These are phyloP conservation scores for Hassar affinis DNA, from an alignment of 2,113 vertebrate genomes.

Conservation along the genomic window DNA sequence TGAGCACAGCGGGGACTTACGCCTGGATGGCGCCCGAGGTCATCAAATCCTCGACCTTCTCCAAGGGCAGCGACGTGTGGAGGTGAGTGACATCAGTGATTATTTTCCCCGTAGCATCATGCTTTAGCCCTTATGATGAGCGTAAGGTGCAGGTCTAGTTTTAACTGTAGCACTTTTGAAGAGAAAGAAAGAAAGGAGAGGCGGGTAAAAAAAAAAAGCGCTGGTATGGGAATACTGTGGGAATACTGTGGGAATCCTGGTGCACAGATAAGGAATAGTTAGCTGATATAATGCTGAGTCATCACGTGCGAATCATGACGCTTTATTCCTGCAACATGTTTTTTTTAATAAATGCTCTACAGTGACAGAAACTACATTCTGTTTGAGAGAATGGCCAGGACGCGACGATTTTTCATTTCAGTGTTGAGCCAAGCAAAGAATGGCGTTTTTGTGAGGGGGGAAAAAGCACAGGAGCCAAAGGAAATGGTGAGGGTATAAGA, in stretches of 20 bases:
- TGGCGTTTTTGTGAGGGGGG: too few relatives aligned
- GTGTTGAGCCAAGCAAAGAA: neutral
- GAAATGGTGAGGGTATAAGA: neutral
- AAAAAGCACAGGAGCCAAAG: neutral
- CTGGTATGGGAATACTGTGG: too few relatives aligned
- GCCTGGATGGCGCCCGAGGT: conserved; percentile 92
- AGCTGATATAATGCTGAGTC: neutral
- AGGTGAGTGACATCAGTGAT: conserved; percentile 68
- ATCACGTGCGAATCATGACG: too few relatives aligned
- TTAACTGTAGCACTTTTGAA: neutral
- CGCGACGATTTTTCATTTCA: neutral
- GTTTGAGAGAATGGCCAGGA: neutral
- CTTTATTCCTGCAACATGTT: neutral
- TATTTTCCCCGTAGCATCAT: neutral
- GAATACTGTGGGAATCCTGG: too few relatives aligned
- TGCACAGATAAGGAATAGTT: neutral
- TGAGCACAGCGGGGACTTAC: conserved; percentile 87
- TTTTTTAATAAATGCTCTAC: neutral
- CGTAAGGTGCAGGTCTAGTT: neutral
- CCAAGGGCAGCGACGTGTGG: conserved; percentile 88
- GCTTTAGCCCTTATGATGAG: neutral
- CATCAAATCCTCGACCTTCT: conserved; percentile 88
- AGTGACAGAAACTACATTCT: neutral
- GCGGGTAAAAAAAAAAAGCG: too few relatives aligned
- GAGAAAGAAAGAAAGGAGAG: too few relatives aligned